Evolutionary conservation across 2,888 invertebrate species (phyloP), one percentile per base, ranked within the genome.

Genomic region (Heliconius cydno): DNA sequence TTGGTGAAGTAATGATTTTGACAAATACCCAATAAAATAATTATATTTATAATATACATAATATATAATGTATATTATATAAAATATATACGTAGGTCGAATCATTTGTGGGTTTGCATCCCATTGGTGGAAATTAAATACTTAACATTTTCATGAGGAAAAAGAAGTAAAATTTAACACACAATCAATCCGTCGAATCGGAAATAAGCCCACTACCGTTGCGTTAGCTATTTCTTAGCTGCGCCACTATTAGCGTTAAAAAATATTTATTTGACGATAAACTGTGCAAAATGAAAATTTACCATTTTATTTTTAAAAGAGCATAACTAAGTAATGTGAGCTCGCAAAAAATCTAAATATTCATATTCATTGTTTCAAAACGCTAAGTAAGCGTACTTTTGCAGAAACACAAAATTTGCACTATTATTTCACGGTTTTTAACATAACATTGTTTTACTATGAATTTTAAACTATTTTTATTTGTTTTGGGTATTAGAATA

Each of bases 271-370:
- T 52, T 52, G 6, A 52, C 52, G 52, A 52, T 52, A 52, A 52
- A 52, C 7, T 7, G 2, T 52, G 52, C 52, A 52, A 52, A 52
- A 52, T 2, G 3, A 52, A 6, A 7, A 19, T 52, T 46, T 46
- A 15, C 7, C 19, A 19, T 4, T 68, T n/a, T 41, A n/a, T 41
- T 38, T 67, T 28, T n/a, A n/a, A 38, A 68, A 38, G 41, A 41
- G 13, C 1, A 30, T 13, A 6, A 68, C 38, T 41, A 68, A 68
- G 6, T 38, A 68, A 68, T 38, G 25, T 41, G 22, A 38, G 38
- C 38, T 41, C 38, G n/a, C 67, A 41, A 34, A 25, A 68, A 38
- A 68, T 38, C 38, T 68, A 68, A 41, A 68, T 41, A 68, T 68
- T 68, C 12, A 68, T 68, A 68, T 38, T 41, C 38, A 68, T 68